phyloP scores from a whole-genome alignment of 1,140 invertebrate species.

The Druon quercuslanigerum region DNA sequence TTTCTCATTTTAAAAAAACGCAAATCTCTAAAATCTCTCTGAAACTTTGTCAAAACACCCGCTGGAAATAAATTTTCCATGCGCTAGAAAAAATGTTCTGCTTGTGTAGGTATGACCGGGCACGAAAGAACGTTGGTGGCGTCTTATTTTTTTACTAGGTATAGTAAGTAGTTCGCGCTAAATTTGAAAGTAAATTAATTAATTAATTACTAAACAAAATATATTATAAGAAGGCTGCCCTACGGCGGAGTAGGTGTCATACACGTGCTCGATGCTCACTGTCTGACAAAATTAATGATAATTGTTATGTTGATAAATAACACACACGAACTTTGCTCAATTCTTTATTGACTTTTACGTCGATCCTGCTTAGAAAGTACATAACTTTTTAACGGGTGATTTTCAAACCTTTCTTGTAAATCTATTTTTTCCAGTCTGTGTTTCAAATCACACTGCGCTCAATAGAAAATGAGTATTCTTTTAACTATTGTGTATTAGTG shows the following conservation, averaged over 20 bases:
- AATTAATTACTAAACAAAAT: not conserved
- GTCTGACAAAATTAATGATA: constrained; percentile 17
- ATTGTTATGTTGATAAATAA: constrained; percentile 12
- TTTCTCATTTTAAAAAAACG: no score
- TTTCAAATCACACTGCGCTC: not conserved
- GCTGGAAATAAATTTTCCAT: no score
- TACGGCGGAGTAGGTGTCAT: not conserved
- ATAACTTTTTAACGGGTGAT: not conserved
- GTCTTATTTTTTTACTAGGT: not conserved
- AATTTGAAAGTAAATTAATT: not conserved
- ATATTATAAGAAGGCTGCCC: not conserved
- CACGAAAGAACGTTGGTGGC: not conserved
- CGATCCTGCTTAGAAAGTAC: not conserved
- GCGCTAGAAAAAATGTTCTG: no score
- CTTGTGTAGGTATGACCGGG: not conserved
- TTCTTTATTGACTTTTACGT: not conserved
- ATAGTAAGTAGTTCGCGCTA: not conserved
- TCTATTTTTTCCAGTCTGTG: not conserved
- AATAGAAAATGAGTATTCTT: not conserved
- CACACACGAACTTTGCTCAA: constrained; percentile 21
- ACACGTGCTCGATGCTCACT: constrained; percentile 1
- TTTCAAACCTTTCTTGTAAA: not conserved
- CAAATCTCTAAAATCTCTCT: no score
- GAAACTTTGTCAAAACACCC: no score
- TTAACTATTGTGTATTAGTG: not conserved